Evolutionary conservation across 1,140 invertebrate genomes (phyloP), one percentile per base, ranked within the genome.

Genomic region (Drosophila sechellia): DNA sequence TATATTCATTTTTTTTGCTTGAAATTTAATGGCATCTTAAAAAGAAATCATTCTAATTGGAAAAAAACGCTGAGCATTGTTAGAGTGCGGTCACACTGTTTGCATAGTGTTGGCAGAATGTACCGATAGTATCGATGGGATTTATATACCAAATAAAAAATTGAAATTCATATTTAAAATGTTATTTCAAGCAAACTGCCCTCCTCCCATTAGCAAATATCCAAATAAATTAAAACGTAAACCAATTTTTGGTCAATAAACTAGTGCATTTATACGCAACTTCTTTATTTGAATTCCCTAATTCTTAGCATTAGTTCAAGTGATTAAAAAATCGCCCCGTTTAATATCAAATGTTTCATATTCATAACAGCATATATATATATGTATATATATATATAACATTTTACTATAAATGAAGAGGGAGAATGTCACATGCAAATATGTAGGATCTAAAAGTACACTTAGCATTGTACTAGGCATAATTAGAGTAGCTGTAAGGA

Each of bases 401-500:
- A 71, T 50, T 71, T 71, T 31, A 50, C 68, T 71, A 71, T 15
- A 58, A 70, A 71, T 53, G 31, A 31, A 43, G 27, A 71, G 27
- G 35, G 25, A 66, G 63, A 46, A 8, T 22, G 58, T 17, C 65
- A 37, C 52, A 35, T 54, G 3, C 20, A 22, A 22, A 22, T 22
- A 22, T 22, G 42, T 34, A 45, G 37, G 43, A 58, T 69, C 35
- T 58, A 37, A 15, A 37, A 46, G 34, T 58, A 50, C 43, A 43
- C 37, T 40, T 25, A 59, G 71, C 37, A 60, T 43, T 40, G 43
- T 48, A 53, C 63, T 48, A 55, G 11, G 13, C 3, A 72, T 61
- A 63, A 31, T 31, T 31, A 31, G 31, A 2, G 49, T 63, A 50
- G 68, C 68, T 73, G 49, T 17, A 22, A 22, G 55, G 22, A 61